A percentile compares a stretch with the other conserved stretches of the same genome.
These are phyloP conservation scores for Callyntrura sp. DNA, from an alignment of 2,888 invertebrate genomes.

Conservation along the genomic window DNA sequence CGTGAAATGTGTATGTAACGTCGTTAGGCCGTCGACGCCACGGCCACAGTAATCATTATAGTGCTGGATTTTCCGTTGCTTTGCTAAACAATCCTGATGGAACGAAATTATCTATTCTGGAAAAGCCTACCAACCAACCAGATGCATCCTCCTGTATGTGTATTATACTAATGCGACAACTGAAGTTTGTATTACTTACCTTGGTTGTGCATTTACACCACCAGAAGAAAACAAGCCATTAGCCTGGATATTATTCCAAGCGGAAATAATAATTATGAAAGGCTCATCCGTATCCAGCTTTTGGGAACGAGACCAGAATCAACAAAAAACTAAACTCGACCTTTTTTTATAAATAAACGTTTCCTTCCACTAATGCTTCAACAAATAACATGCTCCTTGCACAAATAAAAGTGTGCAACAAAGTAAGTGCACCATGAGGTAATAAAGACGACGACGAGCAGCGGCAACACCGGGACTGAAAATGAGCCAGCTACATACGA, in stretches of 20 bases:
- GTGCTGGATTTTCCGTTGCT: too few species aligned
- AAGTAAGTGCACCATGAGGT: neutral
- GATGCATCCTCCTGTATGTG: neutral
- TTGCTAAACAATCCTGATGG: too few species aligned
- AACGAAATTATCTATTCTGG: too few species aligned
- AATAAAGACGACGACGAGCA: slow-evolving; percentile 2
- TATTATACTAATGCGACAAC: neutral
- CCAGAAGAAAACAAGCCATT: slow-evolving; percentile 38
- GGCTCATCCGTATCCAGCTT: slow-evolving; percentile 35
- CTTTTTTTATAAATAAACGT: slow-evolving; percentile 20
- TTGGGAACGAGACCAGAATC: slow-evolving; percentile 74
- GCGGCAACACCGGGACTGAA: neutral
- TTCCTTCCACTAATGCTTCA: neutral
- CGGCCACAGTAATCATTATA: too few species aligned
- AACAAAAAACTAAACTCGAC: neutral
- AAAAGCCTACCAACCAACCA: neutral
- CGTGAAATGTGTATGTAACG: too few species aligned
- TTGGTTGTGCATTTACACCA: slow-evolving; percentile 43
- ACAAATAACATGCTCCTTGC: neutral
- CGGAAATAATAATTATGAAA: slow-evolving; percentile 31
- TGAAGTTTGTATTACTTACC: slow-evolving; percentile 58
- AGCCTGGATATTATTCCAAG: neutral
- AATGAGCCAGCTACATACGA: neutral
- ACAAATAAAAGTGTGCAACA: slow-evolving; percentile 34
- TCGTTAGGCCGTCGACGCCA: too few species aligned